These are phyloP conservation scores for Tubulanus polymorphus DNA, from an alignment of 2,888 invertebrate species.

Conservation along the genomic window DNA sequence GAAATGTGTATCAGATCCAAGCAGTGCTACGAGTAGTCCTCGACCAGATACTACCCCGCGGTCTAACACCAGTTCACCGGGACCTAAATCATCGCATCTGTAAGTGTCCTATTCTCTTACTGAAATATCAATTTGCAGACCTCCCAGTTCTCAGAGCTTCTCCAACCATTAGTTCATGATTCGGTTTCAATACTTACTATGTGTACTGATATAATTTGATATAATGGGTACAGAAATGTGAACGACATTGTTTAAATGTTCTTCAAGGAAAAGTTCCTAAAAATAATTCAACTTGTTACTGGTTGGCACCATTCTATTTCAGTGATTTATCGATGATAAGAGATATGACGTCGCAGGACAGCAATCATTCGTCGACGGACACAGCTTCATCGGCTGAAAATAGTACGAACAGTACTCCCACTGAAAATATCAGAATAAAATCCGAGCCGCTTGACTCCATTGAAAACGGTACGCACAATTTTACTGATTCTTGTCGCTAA, in stretches of 20 bases:
- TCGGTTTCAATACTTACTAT: too few species aligned
- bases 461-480: conserved; percentile 39
- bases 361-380: conserved; percentile 52
- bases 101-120: background rate
- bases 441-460: conserved; percentile 36
- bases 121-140: conserved; percentile 11
- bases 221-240: too few species aligned
- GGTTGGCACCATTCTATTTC: conserved; percentile 3
- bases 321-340: conserved; percentile 17
- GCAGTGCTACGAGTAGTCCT: conserved; percentile 20
- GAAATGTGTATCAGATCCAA: conserved; percentile 28
- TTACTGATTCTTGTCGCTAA: background rate
- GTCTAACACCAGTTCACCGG: conserved; percentile 40
- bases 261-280: too few species aligned
- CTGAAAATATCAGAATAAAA: conserved; percentile 32
- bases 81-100: conserved; percentile 31
- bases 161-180: too few species aligned
- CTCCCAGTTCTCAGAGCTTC: too few species aligned
- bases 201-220: too few species aligned
- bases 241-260: too few species aligned
- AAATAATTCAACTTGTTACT: background rate
- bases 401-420: conserved; percentile 31
- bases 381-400: conserved; percentile 50
- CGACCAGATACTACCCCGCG: conserved; percentile 28
- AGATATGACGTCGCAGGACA: conserved; percentile 28